Evolutionary conservation across 2,888 invertebrate species (phyloP).

Genomic region (Salticus scenicus): DNA sequence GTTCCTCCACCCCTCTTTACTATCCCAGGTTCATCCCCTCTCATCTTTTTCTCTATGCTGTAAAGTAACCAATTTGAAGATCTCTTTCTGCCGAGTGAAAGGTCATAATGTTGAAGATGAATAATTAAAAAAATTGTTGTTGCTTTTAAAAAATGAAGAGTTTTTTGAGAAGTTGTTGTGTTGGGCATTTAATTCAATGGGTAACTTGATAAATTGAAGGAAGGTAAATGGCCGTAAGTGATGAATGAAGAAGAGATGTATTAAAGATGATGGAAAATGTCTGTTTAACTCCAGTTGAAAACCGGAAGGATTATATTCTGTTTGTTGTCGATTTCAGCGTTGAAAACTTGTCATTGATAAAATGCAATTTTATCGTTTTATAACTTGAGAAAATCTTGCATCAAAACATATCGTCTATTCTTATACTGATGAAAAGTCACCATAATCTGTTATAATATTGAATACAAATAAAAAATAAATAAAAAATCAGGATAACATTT

Average conservation of each 20-base stretch:
- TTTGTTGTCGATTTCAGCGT: no score
- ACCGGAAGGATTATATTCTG: no score
- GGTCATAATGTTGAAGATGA: neutral
- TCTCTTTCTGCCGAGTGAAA: neutral
- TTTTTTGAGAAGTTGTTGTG: neutral
- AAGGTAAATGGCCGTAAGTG: neutral
- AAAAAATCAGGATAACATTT: no score
- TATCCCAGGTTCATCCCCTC: neutral
- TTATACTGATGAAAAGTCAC: no score
- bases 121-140: conserved; percentile 9
- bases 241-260: neutral
- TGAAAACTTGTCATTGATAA: no score
- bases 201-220: neutral
- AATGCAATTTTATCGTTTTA: no score
- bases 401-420: no score
- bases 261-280: no score
- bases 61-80: neutral
- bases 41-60: neutral
- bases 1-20: conserved; percentile 5
- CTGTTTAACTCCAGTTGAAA: no score
- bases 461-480: no score
- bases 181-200: neutral
- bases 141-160: neutral
- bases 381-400: no score
- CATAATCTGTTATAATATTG: no score